Conservation (phyloP, 2,113 vertebrate species). For the Podiceps cristatus region DNA sequence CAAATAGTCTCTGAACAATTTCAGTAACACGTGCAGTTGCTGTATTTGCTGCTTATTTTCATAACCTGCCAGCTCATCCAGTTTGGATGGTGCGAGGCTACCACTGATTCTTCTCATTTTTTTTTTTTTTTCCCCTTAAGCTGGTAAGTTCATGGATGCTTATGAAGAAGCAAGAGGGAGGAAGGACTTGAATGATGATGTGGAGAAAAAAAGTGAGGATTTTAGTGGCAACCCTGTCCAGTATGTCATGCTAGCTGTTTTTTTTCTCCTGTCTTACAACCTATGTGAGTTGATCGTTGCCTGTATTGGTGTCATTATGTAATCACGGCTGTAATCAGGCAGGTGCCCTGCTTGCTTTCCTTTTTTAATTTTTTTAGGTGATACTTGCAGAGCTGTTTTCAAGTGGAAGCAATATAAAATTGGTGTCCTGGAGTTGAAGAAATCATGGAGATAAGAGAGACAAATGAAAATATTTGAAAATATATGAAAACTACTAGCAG, state of each 20-base stretch:
- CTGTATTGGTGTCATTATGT: not conserved
- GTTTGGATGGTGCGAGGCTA: not conserved
- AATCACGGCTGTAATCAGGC: not conserved
- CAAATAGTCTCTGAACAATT: not conserved
- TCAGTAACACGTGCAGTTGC: not conserved
- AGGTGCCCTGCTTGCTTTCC: not conserved
- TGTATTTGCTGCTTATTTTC: not conserved
- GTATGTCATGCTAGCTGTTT: accelerated
- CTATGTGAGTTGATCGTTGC: not conserved
- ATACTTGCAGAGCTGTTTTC: not conserved
- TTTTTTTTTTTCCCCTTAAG: not conserved
- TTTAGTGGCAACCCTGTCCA: not conserved
- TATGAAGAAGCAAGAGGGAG: not conserved
- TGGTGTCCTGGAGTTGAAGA: not conserved
- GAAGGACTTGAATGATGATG: not conserved
- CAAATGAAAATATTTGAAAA: not conserved
- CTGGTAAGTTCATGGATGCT: not conserved
- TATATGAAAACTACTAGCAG: not conserved
- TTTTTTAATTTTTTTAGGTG: too few relatives aligned
- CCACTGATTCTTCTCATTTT: not conserved
- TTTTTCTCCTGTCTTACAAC: not conserved
- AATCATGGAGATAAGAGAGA: not conserved
- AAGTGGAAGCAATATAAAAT: not conserved
- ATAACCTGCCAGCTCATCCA: not conserved
- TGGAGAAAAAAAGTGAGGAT: not conserved